Evolutionary conservation across 2,888 invertebrate species (phyloP).

Genomic region (Drosophila conformis): DNA sequence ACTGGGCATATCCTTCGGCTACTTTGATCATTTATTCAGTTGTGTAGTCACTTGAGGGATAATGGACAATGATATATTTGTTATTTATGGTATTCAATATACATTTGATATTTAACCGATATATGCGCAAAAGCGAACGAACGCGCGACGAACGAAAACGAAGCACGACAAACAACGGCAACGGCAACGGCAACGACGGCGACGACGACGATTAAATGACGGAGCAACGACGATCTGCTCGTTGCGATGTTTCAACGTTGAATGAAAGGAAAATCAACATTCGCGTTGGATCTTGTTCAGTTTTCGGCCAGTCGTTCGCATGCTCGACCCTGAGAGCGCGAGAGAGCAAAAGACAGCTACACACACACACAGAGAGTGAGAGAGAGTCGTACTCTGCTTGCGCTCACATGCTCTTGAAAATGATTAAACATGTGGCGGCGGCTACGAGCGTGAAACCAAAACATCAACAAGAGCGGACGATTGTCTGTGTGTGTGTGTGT

Average conservation of each 20-base stretch:
- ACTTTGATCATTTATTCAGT: slow-evolving; percentile 5
- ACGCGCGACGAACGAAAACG: slow-evolving; percentile 25
- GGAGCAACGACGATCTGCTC: slow-evolving; percentile 81
- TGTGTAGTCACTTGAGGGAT: slow-evolving; percentile 27
- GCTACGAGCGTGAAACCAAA: slow-evolving; percentile 45
- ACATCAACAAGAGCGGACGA: slow-evolving; percentile 48
- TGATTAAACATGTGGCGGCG: slow-evolving; percentile 51
- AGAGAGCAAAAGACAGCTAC: background rate
- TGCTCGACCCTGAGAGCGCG: slow-evolving; percentile 53
- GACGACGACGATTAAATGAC: slow-evolving; percentile 32
- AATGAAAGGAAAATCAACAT: slow-evolving; percentile 85
- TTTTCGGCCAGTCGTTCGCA: slow-evolving; percentile 57
- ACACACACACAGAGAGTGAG: slow-evolving; percentile 6
- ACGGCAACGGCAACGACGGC: slow-evolving; percentile 21
- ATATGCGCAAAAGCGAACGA: slow-evolving; percentile 25
- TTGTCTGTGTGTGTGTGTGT: background rate
- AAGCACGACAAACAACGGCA: slow-evolving; percentile 22
- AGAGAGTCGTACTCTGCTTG: slow-evolving; percentile 15
- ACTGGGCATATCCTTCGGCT: slow-evolving; percentile 20
- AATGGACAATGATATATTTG: slow-evolving; percentile 5
- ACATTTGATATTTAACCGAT: slow-evolving; percentile 10
- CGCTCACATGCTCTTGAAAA: slow-evolving; percentile 65
- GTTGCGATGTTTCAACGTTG: slow-evolving; percentile 78
- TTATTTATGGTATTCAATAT: slow-evolving; percentile 1
- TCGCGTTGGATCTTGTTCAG: slow-evolving; percentile 84